These are phyloP conservation scores for Acanthurus tractus DNA, from an alignment of 2,797 vertebrate genomes.

Conservation along the genomic window DNA sequence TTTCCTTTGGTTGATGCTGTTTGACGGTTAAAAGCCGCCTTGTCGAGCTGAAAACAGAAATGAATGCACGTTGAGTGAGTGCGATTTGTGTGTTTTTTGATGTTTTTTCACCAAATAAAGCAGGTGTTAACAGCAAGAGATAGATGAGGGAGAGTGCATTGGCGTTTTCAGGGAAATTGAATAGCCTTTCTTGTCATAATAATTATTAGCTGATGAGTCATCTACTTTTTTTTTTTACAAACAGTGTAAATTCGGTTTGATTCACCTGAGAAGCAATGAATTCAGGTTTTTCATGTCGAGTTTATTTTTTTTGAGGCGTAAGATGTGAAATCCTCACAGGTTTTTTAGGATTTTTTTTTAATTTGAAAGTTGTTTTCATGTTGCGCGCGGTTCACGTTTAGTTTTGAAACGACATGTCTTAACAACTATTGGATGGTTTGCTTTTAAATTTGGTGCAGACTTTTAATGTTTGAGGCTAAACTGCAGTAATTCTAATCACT, in stretches of 20 bases:
- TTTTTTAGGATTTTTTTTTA: not conserved
- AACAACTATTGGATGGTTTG: too few species aligned
- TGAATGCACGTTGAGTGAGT: conserved; percentile 45
- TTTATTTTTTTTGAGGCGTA: conserved; percentile 12
- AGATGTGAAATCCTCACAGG: conserved; percentile 3
- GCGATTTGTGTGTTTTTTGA: conserved; percentile 55
- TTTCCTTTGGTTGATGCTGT: conserved; percentile 54
- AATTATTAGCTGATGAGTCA: conserved; percentile 73
- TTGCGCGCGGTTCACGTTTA: too few species aligned
- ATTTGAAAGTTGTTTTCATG: not conserved
- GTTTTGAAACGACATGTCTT: too few species aligned
- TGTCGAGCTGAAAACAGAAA: conserved; percentile 49
- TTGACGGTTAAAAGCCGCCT: conserved; percentile 59
- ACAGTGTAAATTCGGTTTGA: conserved; percentile 47
- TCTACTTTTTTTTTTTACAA: conserved; percentile 47
- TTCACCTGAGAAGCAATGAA: conserved; percentile 40
- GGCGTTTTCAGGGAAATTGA: conserved; percentile 47
- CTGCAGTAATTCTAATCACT: too few species aligned
- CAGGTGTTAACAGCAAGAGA: conserved; percentile 77
- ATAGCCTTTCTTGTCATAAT: conserved; percentile 66
- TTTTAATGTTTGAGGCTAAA: too few species aligned
- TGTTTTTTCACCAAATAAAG: conserved; percentile 68
- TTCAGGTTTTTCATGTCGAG: conserved; percentile 43
- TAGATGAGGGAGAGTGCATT: conserved; percentile 36
- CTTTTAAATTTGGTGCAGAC: too few species aligned